phyloP scores from a whole-genome alignment of 2,113 vertebrate genomes.

The Elephas maximus region DNA sequence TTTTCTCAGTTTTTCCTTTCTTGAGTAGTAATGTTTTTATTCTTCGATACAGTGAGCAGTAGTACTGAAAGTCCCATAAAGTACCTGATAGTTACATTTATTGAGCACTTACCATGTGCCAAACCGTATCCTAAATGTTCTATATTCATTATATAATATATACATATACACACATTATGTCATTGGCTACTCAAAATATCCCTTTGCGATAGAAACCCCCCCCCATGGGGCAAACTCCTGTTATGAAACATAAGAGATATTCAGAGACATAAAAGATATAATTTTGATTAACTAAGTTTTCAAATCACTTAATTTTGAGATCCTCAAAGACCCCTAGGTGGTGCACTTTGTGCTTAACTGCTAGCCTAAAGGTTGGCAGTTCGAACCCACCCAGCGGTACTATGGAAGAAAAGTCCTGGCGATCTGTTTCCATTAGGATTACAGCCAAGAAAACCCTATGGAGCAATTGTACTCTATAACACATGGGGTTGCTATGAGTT shows the following conservation, averaged over 20 bases:
- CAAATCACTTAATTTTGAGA: constrained; percentile 46
- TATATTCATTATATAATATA: background rate
- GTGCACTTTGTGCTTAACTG: background rate
- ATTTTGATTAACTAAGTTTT: constrained; percentile 42
- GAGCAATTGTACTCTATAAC: background rate
- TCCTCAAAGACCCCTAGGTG: background rate
- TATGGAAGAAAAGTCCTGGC: background rate
- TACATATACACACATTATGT: background rate
- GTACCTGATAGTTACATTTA: constrained; percentile 42
- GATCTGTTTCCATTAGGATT: background rate
- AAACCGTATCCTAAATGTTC: constrained; percentile 56
- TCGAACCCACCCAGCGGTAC: background rate
- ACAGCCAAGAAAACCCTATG: background rate
- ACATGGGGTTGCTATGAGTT: background rate
- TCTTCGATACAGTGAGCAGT: constrained; percentile 47
- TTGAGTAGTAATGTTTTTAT: constrained; percentile 65
- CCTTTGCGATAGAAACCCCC: background rate
- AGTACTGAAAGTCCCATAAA: constrained; percentile 61
- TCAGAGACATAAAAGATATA: constrained; percentile 26
- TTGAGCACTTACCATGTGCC: constrained; percentile 11
- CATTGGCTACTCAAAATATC: background rate
- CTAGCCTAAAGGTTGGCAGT: background rate
- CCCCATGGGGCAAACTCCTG: background rate
- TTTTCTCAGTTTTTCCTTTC: constrained; percentile 54
- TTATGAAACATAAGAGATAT: constrained; percentile 55